Evolutionary conservation across 2,797 vertebrate genomes (phyloP).

Genomic region (Myotis planiceps): DNA sequence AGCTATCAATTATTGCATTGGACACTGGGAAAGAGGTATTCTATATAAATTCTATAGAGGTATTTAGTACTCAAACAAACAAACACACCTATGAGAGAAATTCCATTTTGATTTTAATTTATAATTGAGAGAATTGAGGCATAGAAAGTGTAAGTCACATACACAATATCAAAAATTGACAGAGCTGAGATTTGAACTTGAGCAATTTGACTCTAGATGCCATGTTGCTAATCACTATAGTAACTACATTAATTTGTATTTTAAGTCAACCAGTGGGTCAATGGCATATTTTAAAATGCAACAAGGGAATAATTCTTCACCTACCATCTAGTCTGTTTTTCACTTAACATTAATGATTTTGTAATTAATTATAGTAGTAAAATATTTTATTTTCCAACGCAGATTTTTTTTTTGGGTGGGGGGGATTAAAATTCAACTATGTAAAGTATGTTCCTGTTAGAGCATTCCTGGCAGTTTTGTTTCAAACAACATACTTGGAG

Average conservation of each 20-base stretch:
- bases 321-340: neutral
- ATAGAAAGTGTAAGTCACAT: neutral
- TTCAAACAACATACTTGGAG: neutral
- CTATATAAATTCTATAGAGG: neutral
- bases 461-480: neutral
- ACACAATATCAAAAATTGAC: neutral
- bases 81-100: neutral
- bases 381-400: neutral
- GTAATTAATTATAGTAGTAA: neutral
- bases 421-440: neutral
- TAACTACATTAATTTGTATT: neutral
- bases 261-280: neutral
- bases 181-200: neutral
- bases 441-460: neutral
- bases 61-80: neutral
- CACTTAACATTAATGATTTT: neutral
- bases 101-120: neutral
- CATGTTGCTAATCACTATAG: neutral
- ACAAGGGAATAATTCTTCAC: neutral
- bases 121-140: neutral
- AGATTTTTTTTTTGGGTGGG: neutral
- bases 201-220: neutral
- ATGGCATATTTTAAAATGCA: neutral
- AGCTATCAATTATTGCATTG: neutral
- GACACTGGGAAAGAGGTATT: neutral